These are phyloP conservation scores for Rhagonycha fulva DNA, from an alignment of 2,888 invertebrate species.

Conservation along the genomic window DNA sequence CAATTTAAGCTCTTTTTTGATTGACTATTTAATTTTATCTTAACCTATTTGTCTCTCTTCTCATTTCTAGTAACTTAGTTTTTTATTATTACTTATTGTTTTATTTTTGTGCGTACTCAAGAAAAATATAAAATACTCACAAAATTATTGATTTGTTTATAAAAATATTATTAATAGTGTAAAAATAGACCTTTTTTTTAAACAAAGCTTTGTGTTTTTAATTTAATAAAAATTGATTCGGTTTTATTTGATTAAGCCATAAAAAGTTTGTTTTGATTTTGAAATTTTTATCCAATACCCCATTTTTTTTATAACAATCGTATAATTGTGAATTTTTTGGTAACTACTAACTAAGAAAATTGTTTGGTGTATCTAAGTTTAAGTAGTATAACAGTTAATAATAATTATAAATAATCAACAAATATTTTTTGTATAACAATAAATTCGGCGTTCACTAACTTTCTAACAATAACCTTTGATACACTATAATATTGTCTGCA, in stretches of 20 bases:
- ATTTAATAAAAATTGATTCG: constrained; percentile 14
- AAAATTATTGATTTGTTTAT: constrained; percentile 15
- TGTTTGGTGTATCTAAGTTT: background rate
- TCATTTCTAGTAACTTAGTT: background rate
- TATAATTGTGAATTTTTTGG: background rate
- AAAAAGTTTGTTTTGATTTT: constrained; percentile 33
- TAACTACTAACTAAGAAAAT: background rate
- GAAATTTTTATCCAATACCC: constrained; percentile 6
- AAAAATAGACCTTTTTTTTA: constrained; percentile 24
- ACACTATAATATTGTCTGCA: constrained; percentile 27
- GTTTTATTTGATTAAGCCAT: constrained; percentile 3
- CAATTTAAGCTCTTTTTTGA: constrained; percentile 25
- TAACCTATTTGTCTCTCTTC: constrained; percentile 6
- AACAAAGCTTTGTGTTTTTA: constrained; percentile 13
- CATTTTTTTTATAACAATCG: constrained; percentile 17
- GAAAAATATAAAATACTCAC: constrained; percentile 10
- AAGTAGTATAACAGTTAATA: constrained; percentile 5
- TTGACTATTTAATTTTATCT: constrained; percentile 22
- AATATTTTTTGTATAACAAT: constrained; percentile 22
- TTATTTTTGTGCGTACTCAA: constrained; percentile 20
- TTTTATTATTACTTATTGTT: constrained; percentile 13
- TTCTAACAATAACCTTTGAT: constrained; percentile 24
- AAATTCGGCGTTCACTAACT: constrained; percentile 27
- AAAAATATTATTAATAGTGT: constrained; percentile 27
- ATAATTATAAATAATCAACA: constrained; percentile 24